Conservation (phyloP, 2,888 invertebrate species). For the Tineola bisselliella region DNA sequence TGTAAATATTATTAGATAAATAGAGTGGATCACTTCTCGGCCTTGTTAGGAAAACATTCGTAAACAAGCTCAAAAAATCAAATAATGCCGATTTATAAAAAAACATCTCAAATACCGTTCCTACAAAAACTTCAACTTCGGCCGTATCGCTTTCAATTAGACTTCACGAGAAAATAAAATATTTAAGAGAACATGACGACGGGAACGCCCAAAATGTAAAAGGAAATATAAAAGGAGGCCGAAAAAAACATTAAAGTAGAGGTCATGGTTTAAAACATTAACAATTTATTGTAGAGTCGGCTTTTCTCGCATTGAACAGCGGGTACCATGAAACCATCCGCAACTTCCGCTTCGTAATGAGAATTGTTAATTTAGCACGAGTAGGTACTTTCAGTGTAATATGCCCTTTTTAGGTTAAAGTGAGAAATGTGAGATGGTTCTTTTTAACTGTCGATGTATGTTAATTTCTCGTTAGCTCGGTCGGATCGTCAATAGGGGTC, state of each 20-base stretch:
- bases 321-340: neutral
- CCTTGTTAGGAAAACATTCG: neutral
- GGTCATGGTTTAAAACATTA: constrained; percentile 9
- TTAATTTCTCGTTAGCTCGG: neutral
- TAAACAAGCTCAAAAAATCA: neutral
- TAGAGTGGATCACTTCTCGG: too few relatives aligned
- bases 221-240: neutral
- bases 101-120: neutral
- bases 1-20: too few relatives aligned
- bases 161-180: constrained; percentile 6
- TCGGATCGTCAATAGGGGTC: neutral
- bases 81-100: neutral
- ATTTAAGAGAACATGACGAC: constrained; percentile 8
- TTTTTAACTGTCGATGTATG: constrained; percentile 1
- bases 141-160: constrained; percentile 5
- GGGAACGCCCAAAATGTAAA: neutral
- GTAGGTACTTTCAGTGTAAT: neutral
- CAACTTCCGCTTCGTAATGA: constrained; percentile 6
- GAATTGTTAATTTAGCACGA: neutral
- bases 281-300: constrained; percentile 3
- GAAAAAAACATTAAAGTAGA: constrained; percentile 2
- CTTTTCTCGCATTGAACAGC: neutral
- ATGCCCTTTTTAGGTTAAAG: neutral
- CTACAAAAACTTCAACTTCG: neutral
- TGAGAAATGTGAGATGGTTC: neutral